Conservation (phyloP, 2,113 vertebrate species). For the Callipepla californica region DNA sequence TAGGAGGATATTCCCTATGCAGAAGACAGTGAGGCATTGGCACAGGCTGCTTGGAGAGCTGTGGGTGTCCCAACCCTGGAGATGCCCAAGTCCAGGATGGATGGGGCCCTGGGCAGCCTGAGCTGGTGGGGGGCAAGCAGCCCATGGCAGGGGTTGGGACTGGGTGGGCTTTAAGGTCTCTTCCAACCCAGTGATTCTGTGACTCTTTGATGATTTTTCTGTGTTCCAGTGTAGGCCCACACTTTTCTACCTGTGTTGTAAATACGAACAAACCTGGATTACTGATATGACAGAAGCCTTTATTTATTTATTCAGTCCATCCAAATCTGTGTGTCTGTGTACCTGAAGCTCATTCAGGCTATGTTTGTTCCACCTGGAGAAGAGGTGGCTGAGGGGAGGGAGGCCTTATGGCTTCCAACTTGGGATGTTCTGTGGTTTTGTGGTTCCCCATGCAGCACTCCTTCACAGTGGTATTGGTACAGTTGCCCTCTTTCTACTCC, state of each 20-base stretch:
- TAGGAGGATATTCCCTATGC: not conserved
- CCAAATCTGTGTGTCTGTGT: not conserved
- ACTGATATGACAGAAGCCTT: not conserved
- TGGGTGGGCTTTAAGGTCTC: not conserved
- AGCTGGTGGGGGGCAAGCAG: not conserved
- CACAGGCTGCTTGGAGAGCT: not conserved
- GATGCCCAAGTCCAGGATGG: not conserved
- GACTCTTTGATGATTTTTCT: not conserved
- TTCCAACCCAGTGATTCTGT: not conserved
- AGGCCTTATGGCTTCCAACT: no score
- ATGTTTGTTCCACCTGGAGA: no score
- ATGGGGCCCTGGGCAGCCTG: not conserved
- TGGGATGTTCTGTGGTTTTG: no score
- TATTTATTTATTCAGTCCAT: not conserved
- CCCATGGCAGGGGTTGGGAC: not conserved
- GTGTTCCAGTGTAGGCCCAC: not conserved
- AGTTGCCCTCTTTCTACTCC: not conserved
- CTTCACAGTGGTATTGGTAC: rapidly evolving
- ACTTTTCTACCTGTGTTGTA: not conserved
- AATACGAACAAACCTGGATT: not conserved
- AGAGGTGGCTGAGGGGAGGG: no score
- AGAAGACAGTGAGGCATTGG: not conserved
- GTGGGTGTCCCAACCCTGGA: not conserved
- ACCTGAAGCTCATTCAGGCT: not conserved
- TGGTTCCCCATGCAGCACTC: rapidly evolving